These are phyloP conservation scores for Cynopterus sphinx DNA, from an alignment of 2,797 vertebrate genomes.

Conservation along the genomic window DNA sequence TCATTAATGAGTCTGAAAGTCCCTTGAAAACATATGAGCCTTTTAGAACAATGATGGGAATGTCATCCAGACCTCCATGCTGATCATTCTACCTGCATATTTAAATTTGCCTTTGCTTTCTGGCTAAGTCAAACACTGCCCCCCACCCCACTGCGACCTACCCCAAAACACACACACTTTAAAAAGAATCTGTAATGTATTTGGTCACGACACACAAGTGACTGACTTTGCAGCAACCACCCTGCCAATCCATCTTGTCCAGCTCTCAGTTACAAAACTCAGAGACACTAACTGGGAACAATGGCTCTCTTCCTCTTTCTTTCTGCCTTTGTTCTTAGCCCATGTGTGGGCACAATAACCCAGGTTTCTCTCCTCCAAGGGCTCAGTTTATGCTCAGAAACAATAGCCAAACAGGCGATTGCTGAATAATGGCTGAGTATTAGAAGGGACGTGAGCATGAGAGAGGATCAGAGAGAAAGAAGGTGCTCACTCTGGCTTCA, in stretches of 20 bases:
- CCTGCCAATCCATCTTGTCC: background rate
- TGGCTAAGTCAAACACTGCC: background rate
- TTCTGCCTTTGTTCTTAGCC: background rate
- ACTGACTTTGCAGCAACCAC: background rate
- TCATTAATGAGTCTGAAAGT: background rate
- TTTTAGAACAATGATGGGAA: background rate
- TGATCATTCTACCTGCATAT: background rate
- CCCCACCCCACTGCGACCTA: no score
- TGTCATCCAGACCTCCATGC: background rate
- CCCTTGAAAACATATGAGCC: background rate
- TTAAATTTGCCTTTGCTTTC: slow-evolving; percentile 10
- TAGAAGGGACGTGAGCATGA: background rate
- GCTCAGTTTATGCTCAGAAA: background rate
- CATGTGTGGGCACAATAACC: background rate
- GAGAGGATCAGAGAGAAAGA: background rate
- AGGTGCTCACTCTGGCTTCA: background rate
- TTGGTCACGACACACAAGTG: background rate
- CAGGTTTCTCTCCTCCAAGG: background rate
- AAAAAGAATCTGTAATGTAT: background rate
- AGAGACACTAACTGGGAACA: background rate
- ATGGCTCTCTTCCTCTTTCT: background rate
- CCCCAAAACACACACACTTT: background rate
- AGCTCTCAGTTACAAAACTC: background rate
- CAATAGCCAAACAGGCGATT: background rate
- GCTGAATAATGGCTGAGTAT: background rate